Evolutionary conservation across 2,797 vertebrate genomes (phyloP).

Genomic region (Pantherophis alleghaniensis): DNA sequence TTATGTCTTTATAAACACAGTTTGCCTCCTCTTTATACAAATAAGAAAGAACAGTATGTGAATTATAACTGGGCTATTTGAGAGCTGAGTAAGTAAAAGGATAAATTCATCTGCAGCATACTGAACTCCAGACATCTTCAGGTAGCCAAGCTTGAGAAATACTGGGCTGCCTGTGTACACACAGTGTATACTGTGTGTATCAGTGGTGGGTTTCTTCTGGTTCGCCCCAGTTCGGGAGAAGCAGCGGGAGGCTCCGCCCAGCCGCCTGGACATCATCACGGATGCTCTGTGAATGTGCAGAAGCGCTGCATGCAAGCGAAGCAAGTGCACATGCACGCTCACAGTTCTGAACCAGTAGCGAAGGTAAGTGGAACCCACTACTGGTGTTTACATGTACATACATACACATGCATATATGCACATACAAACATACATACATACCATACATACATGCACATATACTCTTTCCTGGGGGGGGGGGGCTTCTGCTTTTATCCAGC

Average conservation of each 20-base stretch:
- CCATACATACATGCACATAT: neutral
- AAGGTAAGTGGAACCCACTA: too few species aligned
- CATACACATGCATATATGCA: neutral
- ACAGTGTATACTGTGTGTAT: neutral
- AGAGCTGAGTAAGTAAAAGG: neutral
- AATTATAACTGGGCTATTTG: constrained; percentile 8
- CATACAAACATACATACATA: neutral
- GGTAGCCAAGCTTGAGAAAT: neutral
- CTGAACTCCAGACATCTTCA: neutral
- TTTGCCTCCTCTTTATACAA: constrained; percentile 22
- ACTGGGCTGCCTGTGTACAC: neutral
- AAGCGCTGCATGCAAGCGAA: too few species aligned
- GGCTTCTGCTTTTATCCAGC: neutral
- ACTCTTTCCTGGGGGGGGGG: neutral
- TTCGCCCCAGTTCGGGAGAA: too few species aligned
- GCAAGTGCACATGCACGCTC: too few species aligned
- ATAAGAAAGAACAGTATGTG: constrained; percentile 6
- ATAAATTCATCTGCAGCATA: constrained; percentile 8
- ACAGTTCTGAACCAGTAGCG: too few species aligned
- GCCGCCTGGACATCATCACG: too few species aligned
- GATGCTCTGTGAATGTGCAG: too few species aligned
- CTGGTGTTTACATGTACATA: neutral
- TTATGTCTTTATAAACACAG: constrained; percentile 21
- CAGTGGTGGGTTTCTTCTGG: too few species aligned
- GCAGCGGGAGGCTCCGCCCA: too few species aligned